These are phyloP conservation scores for Bolborhynchus lineola DNA, from an alignment of 2,113 vertebrate genomes.

Conservation along the genomic window DNA sequence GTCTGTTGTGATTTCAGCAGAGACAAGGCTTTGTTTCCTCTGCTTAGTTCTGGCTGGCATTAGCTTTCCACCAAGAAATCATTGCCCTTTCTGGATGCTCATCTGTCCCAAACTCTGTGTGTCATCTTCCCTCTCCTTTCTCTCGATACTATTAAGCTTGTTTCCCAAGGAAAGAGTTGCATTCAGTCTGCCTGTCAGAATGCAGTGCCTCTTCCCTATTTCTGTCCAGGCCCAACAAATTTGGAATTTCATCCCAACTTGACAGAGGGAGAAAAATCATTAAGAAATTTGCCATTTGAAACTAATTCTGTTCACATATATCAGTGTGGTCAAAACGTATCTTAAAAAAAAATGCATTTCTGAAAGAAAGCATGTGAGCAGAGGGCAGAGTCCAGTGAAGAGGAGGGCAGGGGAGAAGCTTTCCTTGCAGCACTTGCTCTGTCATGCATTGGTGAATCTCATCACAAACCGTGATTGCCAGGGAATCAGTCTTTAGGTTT, in stretches of 20 bases:
- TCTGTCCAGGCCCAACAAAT: not conserved
- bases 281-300: not conserved
- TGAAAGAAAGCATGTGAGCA: not conserved
- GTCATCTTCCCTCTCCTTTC: not conserved
- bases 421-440: not conserved
- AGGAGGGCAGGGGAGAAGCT: not conserved
- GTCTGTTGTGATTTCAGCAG: not conserved
- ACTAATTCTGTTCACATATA: not conserved
- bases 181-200: not conserved
- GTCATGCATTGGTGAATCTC: not conserved
- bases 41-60: not conserved
- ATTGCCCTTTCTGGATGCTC: not conserved
- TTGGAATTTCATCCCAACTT: not conserved
- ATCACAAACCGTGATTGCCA: rapidly evolving
- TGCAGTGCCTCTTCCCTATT: not conserved
- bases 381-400: not conserved
- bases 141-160: not conserved
- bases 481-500: not conserved
- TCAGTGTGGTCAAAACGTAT: rapidly evolving
- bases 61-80: not conserved
- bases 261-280: not conserved
- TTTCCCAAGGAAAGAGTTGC: not conserved
- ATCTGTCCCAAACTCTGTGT: not conserved
- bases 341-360: not conserved
- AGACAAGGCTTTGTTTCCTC: not conserved